Conservation (phyloP, 2,888 invertebrate species). For the Lycaena phlaeas region DNA sequence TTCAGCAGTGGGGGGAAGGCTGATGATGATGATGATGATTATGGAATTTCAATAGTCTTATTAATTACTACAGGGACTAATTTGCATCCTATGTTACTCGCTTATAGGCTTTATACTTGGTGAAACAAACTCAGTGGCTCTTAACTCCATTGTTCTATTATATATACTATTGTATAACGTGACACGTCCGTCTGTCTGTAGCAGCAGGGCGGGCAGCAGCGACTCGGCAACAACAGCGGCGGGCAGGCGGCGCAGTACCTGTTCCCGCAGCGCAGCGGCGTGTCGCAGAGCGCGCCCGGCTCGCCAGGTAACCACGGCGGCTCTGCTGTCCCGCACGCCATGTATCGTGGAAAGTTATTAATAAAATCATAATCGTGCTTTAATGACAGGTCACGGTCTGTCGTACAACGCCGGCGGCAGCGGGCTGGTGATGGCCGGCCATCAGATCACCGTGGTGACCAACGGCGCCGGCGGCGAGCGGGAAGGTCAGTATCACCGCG, state of each 20-base stretch:
- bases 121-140: too few species aligned
- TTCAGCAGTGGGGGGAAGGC: too few species aligned
- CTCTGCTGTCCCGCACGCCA: too few species aligned
- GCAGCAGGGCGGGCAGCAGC: constrained; percentile 50
- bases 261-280: constrained; percentile 77
- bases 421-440: constrained; percentile 71
- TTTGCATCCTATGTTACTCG: too few species aligned
- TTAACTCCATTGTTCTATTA: too few species aligned
- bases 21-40: too few species aligned
- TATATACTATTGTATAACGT: too few species aligned
- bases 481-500: constrained; percentile 41
- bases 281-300: constrained; percentile 77
- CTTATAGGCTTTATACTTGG: too few species aligned
- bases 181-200: neutral
- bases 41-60: too few species aligned
- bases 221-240: constrained; percentile 38
- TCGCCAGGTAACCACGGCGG: constrained; percentile 68
- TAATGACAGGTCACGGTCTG: constrained; percentile 45
- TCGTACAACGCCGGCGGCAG: constrained; percentile 61
- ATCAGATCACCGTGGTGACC: constrained; percentile 72
- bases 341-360: too few species aligned
- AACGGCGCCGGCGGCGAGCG: constrained; percentile 72
- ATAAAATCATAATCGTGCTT: too few species aligned
- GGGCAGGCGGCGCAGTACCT: constrained; percentile 60
- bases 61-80: too few species aligned